These are phyloP conservation scores for Scaptomyza cyrtandrae DNA, from an alignment of 2,888 invertebrate genomes.

Conservation along the genomic window DNA sequence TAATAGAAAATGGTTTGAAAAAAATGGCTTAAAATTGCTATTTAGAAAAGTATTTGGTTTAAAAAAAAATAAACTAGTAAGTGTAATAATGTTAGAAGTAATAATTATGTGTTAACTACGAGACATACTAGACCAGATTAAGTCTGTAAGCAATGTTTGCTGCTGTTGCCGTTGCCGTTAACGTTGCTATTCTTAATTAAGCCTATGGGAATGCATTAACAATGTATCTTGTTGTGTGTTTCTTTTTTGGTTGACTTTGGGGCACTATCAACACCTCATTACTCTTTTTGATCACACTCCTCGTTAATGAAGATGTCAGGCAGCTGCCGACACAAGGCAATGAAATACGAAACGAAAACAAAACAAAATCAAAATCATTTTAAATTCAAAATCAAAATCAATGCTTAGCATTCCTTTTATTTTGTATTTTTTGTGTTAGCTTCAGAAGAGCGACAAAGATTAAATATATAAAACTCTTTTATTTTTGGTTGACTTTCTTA, in stretches of 20 bases:
- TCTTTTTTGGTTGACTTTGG: slow-evolving; percentile 37
- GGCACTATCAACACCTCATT: slow-evolving; percentile 83
- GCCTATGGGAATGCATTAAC: slow-evolving; percentile 61
- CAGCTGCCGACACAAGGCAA: slow-evolving; percentile 42
- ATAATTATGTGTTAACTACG: neutral
- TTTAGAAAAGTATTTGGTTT: neutral
- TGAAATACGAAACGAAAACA: slow-evolving; percentile 35
- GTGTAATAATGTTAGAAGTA: neutral
- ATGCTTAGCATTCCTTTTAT: slow-evolving; percentile 69
- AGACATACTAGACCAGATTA: neutral
- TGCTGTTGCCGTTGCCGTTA: slow-evolving; percentile 32
- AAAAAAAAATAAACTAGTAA: neutral
- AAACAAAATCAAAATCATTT: slow-evolving; percentile 57
- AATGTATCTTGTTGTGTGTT: slow-evolving; percentile 32
- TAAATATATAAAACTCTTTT: slow-evolving; percentile 75
- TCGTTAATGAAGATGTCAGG: slow-evolving; percentile 81
- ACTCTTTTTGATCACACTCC: slow-evolving; percentile 81
- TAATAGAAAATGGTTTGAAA: no score
- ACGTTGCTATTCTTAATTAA: slow-evolving; percentile 64
- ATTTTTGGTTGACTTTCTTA: slow-evolving; percentile 19
- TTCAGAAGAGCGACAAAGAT: slow-evolving; percentile 74
- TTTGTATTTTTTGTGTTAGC: slow-evolving; percentile 30
- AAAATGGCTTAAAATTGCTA: neutral
- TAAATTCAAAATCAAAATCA: slow-evolving; percentile 73
- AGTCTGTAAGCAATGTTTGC: slow-evolving; percentile 3